Conservation (phyloP, 2,888 invertebrate species). For the Physocephala rufipes region DNA sequence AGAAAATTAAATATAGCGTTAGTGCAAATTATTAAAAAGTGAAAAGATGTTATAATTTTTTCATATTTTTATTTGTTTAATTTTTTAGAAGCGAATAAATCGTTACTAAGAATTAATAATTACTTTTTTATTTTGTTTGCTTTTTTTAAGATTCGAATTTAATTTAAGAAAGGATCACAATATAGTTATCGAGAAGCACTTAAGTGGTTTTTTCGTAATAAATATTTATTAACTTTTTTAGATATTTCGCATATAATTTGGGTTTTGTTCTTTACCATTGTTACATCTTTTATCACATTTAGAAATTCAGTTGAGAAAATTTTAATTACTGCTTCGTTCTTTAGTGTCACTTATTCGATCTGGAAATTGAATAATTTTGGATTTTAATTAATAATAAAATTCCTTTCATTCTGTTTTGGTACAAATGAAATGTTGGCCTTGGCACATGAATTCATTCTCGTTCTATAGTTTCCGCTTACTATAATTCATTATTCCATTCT, state of each 20-base stretch:
- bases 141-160: conserved; percentile 11
- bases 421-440: conserved; percentile 22
- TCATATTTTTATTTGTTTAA: background rate
- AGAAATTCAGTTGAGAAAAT: conserved; percentile 8
- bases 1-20: background rate
- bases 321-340: conserved; percentile 1
- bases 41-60: background rate
- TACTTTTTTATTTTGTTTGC: background rate
- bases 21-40: background rate
- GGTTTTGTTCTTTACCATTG: background rate
- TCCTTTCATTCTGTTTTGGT: background rate
- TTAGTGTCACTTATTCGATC: conserved; percentile 16
- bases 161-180: conserved; percentile 47
- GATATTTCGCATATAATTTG: background rate
- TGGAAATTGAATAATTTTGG: conserved; percentile 28
- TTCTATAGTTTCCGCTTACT: background rate
- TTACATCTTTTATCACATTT: conserved; percentile 30
- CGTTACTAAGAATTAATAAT: background rate
- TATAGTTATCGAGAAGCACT: conserved; percentile 49
- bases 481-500: background rate
- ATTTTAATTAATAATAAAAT: conserved; percentile 10
- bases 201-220: conserved; percentile 38
- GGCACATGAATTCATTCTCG: background rate
- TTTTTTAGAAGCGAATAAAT: background rate
- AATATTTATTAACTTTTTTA: conserved; percentile 9